Conservation (phyloP, 2,888 invertebrate species). For the Petrophora chlorosata region DNA sequence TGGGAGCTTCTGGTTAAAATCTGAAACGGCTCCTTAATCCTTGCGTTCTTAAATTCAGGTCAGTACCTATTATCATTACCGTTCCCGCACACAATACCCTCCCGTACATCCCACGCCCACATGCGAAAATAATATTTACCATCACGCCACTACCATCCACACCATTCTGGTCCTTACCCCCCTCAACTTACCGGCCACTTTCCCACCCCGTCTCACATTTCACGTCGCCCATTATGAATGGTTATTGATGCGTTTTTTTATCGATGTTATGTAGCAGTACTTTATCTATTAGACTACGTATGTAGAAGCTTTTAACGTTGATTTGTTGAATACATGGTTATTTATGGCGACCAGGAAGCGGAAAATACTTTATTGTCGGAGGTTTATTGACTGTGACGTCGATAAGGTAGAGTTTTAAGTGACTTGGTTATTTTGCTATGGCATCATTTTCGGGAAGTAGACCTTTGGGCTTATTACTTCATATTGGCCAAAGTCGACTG, state of each 20-base stretch:
- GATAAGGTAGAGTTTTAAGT: slow-evolving; percentile 20
- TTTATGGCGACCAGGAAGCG: slow-evolving; percentile 28
- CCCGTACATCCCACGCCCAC: slow-evolving; percentile 35
- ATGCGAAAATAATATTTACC: slow-evolving; percentile 48
- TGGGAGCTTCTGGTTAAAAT: no score
- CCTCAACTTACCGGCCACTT: slow-evolving; percentile 31
- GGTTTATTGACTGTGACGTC: slow-evolving; percentile 29
- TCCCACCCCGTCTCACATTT: slow-evolving; percentile 31
- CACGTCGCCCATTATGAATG: slow-evolving; percentile 42
- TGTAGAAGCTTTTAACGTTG: slow-evolving; percentile 44
- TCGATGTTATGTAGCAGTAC: slow-evolving; percentile 38
- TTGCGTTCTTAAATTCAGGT: no score
- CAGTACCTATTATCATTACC: not conserved
- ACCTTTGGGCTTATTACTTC: no score
- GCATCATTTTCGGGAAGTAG: no score
- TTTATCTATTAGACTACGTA: slow-evolving; percentile 40
- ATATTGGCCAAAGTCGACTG: no score
- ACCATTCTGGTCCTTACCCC: slow-evolving; percentile 42
- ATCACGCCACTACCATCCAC: slow-evolving; percentile 37
- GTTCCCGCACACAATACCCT: slow-evolving; percentile 2
- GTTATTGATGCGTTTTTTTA: slow-evolving; percentile 49
- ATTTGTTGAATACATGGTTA: slow-evolving; percentile 35
- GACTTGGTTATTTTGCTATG: no score
- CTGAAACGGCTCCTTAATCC: no score
- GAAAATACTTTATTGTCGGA: slow-evolving; percentile 23